phyloP scores from a whole-genome alignment of 2,113 vertebrate genomes.

The Beaufortia kweichowensis region DNA sequence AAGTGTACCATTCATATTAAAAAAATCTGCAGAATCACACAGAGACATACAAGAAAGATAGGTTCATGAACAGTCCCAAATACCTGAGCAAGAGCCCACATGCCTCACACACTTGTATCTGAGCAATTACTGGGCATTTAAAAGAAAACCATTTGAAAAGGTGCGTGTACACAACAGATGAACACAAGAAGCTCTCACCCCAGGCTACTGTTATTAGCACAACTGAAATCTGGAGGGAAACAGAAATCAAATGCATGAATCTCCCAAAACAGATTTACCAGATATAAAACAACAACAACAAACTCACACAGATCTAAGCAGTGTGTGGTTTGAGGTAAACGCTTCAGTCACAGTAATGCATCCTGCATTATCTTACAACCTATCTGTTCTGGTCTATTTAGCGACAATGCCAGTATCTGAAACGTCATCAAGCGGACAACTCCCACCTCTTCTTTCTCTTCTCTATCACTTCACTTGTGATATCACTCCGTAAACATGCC shows the following conservation, averaged over 20 bases:
- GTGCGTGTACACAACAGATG: background rate
- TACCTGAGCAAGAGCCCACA: background rate
- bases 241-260: constrained; percentile 1
- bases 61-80: background rate
- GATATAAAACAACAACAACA: constrained; percentile 9
- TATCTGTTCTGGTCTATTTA: constrained; percentile 47
- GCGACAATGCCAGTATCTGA: constrained; percentile 33
- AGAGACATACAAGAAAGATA: no score
- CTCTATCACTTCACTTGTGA: constrained; percentile 4
- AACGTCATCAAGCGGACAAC: constrained; percentile 40
- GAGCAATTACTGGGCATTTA: background rate
- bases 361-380: constrained; percentile 39
- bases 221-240: constrained; percentile 19
- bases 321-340: constrained; percentile 16
- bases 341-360: constrained; percentile 33
- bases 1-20: background rate
- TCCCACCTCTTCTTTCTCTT: constrained; percentile 27
- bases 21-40: background rate
- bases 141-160: constrained; percentile 24
- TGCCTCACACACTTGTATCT: background rate
- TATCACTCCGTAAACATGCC: constrained; percentile 37
- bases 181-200: constrained; percentile 13
- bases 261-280: constrained; percentile 11
- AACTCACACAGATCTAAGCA: background rate
- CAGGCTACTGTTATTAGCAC: background rate